Percentiles rank a stretch among this genome's conserved stretches.
These are phyloP conservation scores for Talpa occidentalis DNA, from an alignment of 2,113 vertebrate species.

Conservation along the genomic window DNA sequence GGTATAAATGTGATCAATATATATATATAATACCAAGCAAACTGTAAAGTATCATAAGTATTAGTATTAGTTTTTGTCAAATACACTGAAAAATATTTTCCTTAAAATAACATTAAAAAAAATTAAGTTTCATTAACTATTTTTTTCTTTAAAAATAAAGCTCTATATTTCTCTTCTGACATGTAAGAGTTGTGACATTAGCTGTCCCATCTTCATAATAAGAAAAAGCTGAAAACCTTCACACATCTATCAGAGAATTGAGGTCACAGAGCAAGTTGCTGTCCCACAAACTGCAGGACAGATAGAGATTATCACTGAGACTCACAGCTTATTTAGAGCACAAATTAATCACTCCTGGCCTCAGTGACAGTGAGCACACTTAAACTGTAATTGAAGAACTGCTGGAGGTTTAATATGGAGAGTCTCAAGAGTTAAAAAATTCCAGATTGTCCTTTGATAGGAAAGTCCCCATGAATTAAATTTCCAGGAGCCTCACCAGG, in stretches of 20 bases:
- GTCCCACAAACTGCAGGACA: background rate
- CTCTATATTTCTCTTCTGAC: background rate
- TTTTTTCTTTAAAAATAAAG: background rate
- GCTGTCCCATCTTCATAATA: background rate
- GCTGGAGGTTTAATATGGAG: background rate
- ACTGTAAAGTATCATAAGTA: background rate
- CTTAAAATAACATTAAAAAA: background rate
- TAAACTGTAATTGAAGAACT: background rate
- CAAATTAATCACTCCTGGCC: background rate
- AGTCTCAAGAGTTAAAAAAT: background rate
- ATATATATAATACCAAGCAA: background rate
- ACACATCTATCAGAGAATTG: background rate
- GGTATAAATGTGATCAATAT: background rate
- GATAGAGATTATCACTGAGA: background rate
- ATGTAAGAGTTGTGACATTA: background rate
- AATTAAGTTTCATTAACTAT: background rate
- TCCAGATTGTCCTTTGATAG: background rate
- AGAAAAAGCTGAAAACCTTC: background rate
- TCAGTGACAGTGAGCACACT: background rate
- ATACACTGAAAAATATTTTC: background rate
- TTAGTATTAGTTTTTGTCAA: background rate
- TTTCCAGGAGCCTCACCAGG: background rate
- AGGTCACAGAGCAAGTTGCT: background rate
- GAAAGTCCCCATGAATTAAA: background rate
- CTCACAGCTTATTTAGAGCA: background rate